Evolutionary conservation across 2,888 invertebrate genomes (phyloP), one percentile per base, ranked within the genome.

Genomic region (Neria commutata): DNA sequence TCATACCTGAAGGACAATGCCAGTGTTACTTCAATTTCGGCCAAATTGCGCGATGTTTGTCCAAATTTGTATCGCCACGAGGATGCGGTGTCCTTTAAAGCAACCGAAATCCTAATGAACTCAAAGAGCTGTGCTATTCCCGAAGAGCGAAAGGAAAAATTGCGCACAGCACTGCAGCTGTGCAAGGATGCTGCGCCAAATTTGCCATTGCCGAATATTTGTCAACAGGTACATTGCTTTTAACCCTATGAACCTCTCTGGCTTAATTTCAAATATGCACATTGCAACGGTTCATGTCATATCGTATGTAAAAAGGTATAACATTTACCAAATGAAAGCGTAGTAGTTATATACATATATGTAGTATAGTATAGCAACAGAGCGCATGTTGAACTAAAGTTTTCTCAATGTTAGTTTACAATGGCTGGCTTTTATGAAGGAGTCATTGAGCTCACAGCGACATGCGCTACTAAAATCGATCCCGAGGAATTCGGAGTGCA

Each of bases 11-110:
- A 91, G 57, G 98, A 99, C 79, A 95, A 96, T 78, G 97, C 98
- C 1, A 94, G 94, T 1, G 94, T 97, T 1, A 94, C 95, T 77
- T 89, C 93, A 1, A 94, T 99, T 62, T 97, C 95, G 61, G 85
- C 87, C 23, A 91, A 91, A 75, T 83, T 99, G 55, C 85, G 97
- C 48, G 91, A 95, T 71, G 87, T 94, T 1, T 99, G 98, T 75
- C 98, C 99, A 0, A 91, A 91, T 68, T 85, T 99, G 24, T 99
- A 97, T 79, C 90, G 92, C 64, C 90, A 90, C 71, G 98, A 98
- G 84, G 98, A 99, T 82, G 98, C 97, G 3, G 92, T 94, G 11
- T 95, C 94, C 71, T 94, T 97, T 2, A 97, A 97, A 85, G 95
- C 94, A 81, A 94, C 94, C 69, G 96, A 97, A 83, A 88, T 95